These are phyloP conservation scores for Zeugodacus cucurbitae DNA, from an alignment of 1,140 invertebrate genomes.

Conservation along the genomic window DNA sequence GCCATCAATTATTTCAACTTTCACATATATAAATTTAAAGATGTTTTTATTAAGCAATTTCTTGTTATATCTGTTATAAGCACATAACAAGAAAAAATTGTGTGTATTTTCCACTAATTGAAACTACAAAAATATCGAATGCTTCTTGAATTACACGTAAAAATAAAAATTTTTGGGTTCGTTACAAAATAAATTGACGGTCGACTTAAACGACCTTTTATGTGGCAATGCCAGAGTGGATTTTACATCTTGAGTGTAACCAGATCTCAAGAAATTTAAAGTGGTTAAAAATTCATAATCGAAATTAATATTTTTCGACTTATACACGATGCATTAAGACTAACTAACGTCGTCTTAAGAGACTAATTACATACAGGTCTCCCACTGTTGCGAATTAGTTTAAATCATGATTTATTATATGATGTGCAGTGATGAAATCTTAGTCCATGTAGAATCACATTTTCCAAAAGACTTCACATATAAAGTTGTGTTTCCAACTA, in stretches of 20 bases:
- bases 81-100: neutral
- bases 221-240: neutral
- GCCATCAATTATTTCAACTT: neutral
- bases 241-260: neutral
- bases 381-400: too few species aligned
- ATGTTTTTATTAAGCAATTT: neutral
- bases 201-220: neutral
- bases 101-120: neutral
- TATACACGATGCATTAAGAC: too few species aligned
- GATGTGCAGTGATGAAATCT: too few species aligned
- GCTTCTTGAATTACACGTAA: neutral
- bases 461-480: too few species aligned
- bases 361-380: too few species aligned
- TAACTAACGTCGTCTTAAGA: too few species aligned
- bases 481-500: too few species aligned
- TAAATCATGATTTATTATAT: too few species aligned
- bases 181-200: neutral
- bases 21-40: neutral
- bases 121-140: neutral
- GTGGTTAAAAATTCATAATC: too few species aligned
- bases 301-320: too few species aligned
- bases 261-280: neutral
- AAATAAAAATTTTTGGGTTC: neutral
- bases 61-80: neutral
- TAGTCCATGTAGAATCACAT: too few species aligned